Evolutionary conservation across 2,797 vertebrate genomes (phyloP), one percentile per base, ranked within the genome.

Genomic region (Poeciliopsis presidionis): DNA sequence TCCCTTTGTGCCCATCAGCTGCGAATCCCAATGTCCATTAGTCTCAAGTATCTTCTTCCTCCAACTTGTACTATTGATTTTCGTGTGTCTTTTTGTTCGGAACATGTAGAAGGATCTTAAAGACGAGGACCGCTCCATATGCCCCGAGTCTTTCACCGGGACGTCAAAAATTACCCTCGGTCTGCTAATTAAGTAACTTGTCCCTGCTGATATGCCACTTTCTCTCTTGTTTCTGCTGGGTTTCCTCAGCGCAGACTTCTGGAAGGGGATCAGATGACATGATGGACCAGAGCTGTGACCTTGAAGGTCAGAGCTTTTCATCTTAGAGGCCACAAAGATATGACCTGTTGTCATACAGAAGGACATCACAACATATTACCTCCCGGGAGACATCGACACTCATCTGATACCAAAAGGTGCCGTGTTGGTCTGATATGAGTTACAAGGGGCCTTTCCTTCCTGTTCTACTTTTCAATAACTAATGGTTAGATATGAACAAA

Each of bases 31-130:
- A 81, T 73, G 88, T 96, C 97, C 96, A 98, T 98, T 97, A 98
- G 97, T 95, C 93, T 97, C 96, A 92, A 92, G 82, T 97, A 96
- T 97, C 97, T 95, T 89, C 95, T 96, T 95, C 95, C 95, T 94
- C 93, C 87, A 91, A 94, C 94, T 95, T 93, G 82, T 94, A 86
- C 81, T 95, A 97, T 97, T 94, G 97, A 98, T 97, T 96, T 93
- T 14, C 30, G 73, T 79, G 83, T 84, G 89, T 92, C 91, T 94
- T 93, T 76, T 91, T 87, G 88, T 81, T 90, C 93, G 91, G 91
- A 92, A 93, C 82, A 69, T 81, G 81, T 90, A 73, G 91, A 89
- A 87, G 90, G 92, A 93, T 93, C 89, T 93, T 91, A 92, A 95
- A 86, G 94, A 86, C 83, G 79, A 74, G 70, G 84, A 59, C 81